Evolutionary conservation across 2,113 vertebrate genomes (phyloP).

Genomic region (Etia nguti): DNA sequence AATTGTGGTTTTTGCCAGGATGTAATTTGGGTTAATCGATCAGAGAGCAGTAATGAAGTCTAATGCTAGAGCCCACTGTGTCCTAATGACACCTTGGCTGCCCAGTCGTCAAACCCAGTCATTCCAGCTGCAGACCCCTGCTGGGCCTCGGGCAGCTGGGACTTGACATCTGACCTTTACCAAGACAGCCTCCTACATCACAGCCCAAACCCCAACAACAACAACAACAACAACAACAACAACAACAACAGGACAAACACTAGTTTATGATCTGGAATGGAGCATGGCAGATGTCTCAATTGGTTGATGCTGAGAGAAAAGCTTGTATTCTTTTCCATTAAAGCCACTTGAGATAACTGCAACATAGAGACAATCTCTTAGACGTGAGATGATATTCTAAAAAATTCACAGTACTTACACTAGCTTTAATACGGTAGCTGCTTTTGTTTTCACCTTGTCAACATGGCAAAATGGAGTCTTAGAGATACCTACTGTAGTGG

Average conservation of each 20-base stretch:
- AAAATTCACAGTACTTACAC: not conserved
- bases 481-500: not conserved
- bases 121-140: slow-evolving; percentile 26
- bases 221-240: not conserved
- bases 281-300: not conserved
- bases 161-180: slow-evolving; percentile 51
- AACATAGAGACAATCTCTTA: not conserved
- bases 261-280: not conserved
- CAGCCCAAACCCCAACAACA: not conserved
- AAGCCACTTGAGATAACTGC: not conserved
- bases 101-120: slow-evolving; percentile 17
- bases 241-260: not conserved
- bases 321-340: not conserved
- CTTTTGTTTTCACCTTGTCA: not conserved
- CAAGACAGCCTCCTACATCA: slow-evolving; percentile 49
- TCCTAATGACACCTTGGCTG: slow-evolving; percentile 62
- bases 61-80: slow-evolving; percentile 68
- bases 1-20: slow-evolving; percentile 49
- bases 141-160: slow-evolving; percentile 51
- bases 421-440: not conserved
- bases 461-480: not conserved
- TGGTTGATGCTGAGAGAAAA: not conserved
- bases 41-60: slow-evolving; percentile 69
- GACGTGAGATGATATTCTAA: not conserved
- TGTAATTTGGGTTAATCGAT: slow-evolving; percentile 68